Percentiles rank a stretch among this genome's conserved stretches.
phyloP scores from a whole-genome alignment of 2,797 vertebrate species.

The Tapirus indicus region DNA sequence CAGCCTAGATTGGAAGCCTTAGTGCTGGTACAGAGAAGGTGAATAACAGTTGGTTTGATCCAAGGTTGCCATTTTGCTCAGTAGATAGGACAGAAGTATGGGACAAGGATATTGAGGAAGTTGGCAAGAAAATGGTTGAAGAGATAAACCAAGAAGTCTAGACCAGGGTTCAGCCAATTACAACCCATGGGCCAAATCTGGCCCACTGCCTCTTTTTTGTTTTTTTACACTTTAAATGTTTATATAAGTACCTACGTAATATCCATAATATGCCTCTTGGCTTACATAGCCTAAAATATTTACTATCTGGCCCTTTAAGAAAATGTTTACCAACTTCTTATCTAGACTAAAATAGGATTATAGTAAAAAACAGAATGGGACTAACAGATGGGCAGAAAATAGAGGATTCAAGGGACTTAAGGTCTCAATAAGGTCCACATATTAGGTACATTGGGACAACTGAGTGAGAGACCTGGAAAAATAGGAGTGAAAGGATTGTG shows the following conservation, averaged over 20 bases:
- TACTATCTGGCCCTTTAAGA: neutral
- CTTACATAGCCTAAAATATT: neutral
- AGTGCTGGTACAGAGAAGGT: neutral
- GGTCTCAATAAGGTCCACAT: neutral
- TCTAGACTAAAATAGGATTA: neutral
- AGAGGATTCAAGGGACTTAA: neutral
- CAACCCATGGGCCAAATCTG: neutral
- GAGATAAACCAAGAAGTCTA: neutral
- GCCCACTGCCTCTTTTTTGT: neutral
- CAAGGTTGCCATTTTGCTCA: neutral
- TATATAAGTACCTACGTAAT: neutral
- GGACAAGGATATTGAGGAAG: neutral
- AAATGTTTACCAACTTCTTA: constrained; percentile 28
- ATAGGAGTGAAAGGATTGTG: neutral
- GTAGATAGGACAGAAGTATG: neutral
- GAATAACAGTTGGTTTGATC: neutral
- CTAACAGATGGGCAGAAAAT: neutral
- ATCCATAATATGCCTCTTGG: neutral
- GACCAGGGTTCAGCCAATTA: neutral
- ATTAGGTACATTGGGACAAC: neutral
- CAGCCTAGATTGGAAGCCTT: neutral
- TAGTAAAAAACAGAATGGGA: neutral
- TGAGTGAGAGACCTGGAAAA: neutral
- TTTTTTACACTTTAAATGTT: constrained; percentile 9
- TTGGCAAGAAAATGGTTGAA: neutral